Evolutionary conservation across 2,113 vertebrate species (phyloP).

Genomic region (Nannospalax galili): DNA sequence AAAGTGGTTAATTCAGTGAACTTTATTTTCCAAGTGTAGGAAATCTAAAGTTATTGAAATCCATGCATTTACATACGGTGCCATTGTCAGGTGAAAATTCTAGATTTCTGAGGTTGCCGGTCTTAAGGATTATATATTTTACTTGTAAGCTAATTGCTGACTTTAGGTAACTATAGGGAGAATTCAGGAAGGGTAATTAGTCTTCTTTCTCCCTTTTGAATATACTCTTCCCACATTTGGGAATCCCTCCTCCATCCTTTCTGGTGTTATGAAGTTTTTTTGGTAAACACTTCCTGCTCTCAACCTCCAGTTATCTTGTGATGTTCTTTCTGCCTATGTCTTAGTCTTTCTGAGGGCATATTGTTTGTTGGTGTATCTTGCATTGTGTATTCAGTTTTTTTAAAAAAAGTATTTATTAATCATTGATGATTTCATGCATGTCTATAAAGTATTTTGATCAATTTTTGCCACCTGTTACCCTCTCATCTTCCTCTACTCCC

Average conservation of each 20-base stretch:
- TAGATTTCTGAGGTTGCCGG: neutral
- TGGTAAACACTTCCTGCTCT: neutral
- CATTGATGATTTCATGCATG: neutral
- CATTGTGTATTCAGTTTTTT: neutral
- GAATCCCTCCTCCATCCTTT: neutral
- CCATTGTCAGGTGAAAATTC: slow-evolving; percentile 26
- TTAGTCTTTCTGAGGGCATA: neutral
- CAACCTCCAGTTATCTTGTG: neutral
- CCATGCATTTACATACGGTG: neutral
- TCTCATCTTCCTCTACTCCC: neutral
- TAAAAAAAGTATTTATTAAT: neutral
- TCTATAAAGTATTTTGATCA: neutral
- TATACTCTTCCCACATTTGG: neutral
- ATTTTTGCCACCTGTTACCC: neutral
- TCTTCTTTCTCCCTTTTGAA: slow-evolving; percentile 17
- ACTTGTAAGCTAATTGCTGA: slow-evolving; percentile 20
- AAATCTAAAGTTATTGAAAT: slow-evolving; percentile 44
- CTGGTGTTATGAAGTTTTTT: neutral
- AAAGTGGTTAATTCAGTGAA: neutral
- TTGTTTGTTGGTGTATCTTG: neutral
- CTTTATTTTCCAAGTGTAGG: neutral
- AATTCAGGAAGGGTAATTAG: neutral
- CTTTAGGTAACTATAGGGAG: neutral
- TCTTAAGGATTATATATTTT: slow-evolving; percentile 38
- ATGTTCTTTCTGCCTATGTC: neutral